Conservation (phyloP, 2,888 invertebrate species). For the Lochmaea crataegi region DNA sequence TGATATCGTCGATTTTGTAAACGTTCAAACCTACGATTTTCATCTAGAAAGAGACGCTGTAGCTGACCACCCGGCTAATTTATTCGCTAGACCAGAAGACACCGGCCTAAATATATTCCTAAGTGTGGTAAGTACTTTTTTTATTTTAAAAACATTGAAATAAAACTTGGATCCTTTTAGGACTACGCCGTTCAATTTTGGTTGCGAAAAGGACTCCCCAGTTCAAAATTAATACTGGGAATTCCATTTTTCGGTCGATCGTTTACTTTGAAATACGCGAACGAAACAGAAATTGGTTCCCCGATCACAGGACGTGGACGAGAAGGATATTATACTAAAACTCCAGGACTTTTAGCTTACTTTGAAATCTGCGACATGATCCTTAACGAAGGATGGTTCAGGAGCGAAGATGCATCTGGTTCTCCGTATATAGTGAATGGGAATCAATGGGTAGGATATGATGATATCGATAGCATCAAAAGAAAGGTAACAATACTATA, state of each 20-base stretch:
- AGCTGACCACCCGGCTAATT: constrained; percentile 68
- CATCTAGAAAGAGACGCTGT: constrained; percentile 64
- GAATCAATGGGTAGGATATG: constrained; percentile 86
- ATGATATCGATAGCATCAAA: constrained; percentile 74
- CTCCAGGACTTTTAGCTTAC: constrained; percentile 76
- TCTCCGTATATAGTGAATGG: constrained; percentile 75
- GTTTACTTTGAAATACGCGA: constrained; percentile 72
- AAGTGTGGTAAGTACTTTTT: constrained; percentile 64
- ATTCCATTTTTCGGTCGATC: constrained; percentile 80
- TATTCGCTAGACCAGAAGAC: constrained; percentile 66
- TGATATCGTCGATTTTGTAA: constrained; percentile 74
- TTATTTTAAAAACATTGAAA: not conserved
- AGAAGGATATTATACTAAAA: constrained; percentile 76
- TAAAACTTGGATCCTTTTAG: constrained; percentile 58
- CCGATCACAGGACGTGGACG: constrained; percentile 72
- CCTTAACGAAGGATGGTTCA: constrained; percentile 58
- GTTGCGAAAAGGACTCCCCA: constrained; percentile 72
- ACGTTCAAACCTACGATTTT: constrained; percentile 76
- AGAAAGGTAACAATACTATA: constrained; percentile 69
- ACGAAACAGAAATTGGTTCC: constrained; percentile 69
- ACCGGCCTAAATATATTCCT: constrained; percentile 68
- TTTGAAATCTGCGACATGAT: constrained; percentile 73
- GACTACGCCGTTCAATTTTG: constrained; percentile 78
- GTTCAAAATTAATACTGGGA: constrained; percentile 77
- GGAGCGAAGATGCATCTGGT: constrained; percentile 70